phyloP scores from a whole-genome alignment of 2,113 vertebrate genomes.

The Mesembrinibis cayennensis region DNA sequence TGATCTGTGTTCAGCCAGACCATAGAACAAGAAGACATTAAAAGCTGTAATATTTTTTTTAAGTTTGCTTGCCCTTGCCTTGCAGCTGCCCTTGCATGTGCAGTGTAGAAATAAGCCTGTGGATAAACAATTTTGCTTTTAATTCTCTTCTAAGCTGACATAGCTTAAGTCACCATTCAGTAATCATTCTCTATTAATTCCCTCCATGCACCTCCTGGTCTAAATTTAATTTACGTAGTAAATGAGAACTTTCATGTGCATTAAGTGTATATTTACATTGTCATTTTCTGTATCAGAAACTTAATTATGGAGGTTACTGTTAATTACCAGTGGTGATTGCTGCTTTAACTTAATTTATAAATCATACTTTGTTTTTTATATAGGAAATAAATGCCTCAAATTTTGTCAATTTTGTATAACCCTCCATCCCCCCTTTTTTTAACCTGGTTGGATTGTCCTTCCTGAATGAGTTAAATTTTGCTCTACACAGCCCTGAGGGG shows the following conservation, averaged over 20 bases:
- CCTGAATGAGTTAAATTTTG: slow-evolving; percentile 73
- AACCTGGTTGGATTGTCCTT: slow-evolving; percentile 69
- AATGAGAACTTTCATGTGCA: slow-evolving; percentile 70
- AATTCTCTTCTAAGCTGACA: slow-evolving; percentile 56
- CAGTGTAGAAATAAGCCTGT: slow-evolving; percentile 69
- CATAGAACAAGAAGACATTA: slow-evolving; percentile 51
- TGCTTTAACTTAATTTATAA: slow-evolving; percentile 74
- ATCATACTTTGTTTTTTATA: slow-evolving; percentile 68
- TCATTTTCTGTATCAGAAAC: slow-evolving; percentile 82
- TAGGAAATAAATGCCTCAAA: slow-evolving; percentile 72
- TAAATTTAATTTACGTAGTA: slow-evolving; percentile 74
- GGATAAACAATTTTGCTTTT: slow-evolving; percentile 63
- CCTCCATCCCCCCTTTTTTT: slow-evolving; percentile 57
- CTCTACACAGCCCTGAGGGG: slow-evolving; percentile 76
- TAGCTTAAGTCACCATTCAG: slow-evolving; percentile 67
- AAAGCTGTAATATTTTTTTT: slow-evolving; percentile 59
- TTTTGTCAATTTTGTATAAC: slow-evolving; percentile 75
- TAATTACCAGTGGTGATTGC: slow-evolving; percentile 74
- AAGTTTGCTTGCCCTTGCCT: slow-evolving; percentile 73
- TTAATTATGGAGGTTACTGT: slow-evolving; percentile 75
- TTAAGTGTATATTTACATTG: slow-evolving; percentile 78
- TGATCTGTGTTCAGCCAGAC: slow-evolving; percentile 64
- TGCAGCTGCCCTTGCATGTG: slow-evolving; percentile 76
- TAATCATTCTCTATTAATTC: slow-evolving; percentile 54
- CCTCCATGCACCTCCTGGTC: slow-evolving; percentile 48